Evolutionary conservation across 2,888 invertebrate genomes (phyloP).

Genomic region (Drosophila sordidula): DNA sequence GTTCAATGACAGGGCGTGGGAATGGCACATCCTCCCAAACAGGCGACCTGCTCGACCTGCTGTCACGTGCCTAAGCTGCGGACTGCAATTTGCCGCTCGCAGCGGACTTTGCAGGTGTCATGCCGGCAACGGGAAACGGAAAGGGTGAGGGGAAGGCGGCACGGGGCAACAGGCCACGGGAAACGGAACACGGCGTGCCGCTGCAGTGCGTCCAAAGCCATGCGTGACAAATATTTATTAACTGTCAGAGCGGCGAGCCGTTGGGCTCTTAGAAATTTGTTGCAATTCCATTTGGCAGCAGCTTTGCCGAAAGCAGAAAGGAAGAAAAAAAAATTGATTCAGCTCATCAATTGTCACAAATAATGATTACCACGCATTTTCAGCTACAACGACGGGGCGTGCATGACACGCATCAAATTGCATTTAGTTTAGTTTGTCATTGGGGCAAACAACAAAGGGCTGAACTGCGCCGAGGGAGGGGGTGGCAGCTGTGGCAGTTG

Average conservation of each 20-base stretch:
- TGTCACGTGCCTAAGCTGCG: conserved; percentile 69
- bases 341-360: conserved; percentile 74
- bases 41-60: conserved; percentile 23
- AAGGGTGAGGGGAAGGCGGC: background rate
- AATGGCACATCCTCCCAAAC: conserved; percentile 38
- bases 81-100: conserved; percentile 44
- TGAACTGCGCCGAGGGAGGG: conserved; percentile 4
- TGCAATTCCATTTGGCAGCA: conserved; percentile 43
- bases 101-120: conserved; percentile 53
- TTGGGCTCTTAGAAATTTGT: conserved; percentile 47
- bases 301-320: conserved; percentile 6
- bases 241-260: conserved; percentile 56
- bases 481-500: background rate
- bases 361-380: conserved; percentile 79
- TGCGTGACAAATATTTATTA: conserved; percentile 73
- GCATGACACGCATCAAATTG: conserved; percentile 77
- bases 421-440: conserved; percentile 74
- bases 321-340: conserved; percentile 45
- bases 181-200: conserved; percentile 25
- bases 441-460: conserved; percentile 48
- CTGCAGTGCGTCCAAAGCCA: conserved; percentile 67
- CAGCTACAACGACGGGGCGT: conserved; percentile 22
- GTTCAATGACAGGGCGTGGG: conserved; percentile 62
- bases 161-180: background rate
- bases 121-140: conserved; percentile 1